Evolutionary conservation across 2,113 vertebrate genomes (phyloP).

Genomic region (Crotalus tigris): DNA sequence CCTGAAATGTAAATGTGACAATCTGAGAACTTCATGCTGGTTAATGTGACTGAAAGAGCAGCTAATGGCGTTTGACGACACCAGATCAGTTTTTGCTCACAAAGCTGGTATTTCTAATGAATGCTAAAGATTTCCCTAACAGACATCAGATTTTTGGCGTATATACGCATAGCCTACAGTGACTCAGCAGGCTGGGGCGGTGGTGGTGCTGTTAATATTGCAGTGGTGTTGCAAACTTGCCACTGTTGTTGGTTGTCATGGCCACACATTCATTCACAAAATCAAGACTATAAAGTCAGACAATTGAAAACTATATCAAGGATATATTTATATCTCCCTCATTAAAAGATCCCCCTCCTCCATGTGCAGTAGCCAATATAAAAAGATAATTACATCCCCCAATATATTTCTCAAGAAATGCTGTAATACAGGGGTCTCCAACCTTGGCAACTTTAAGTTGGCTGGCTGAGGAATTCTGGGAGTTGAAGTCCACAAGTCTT

Average conservation of each 20-base stretch:
- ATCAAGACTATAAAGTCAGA: background rate
- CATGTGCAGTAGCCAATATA: background rate
- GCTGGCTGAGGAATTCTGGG: no score
- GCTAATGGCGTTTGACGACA: background rate
- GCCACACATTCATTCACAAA: conserved; percentile 40
- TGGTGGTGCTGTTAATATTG: conserved; percentile 30
- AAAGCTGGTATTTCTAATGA: conserved; percentile 2
- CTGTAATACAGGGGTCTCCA: background rate
- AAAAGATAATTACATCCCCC: background rate
- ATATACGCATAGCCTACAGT: background rate
- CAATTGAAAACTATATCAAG: background rate
- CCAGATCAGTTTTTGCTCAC: background rate
- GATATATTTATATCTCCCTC: background rate
- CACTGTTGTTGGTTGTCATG: conserved; percentile 46
- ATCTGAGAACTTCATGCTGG: background rate
- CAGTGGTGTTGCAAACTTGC: conserved; percentile 55
- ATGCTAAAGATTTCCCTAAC: background rate
- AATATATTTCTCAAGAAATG: background rate
- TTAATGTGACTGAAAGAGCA: background rate
- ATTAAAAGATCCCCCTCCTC: background rate
- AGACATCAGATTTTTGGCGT: background rate
- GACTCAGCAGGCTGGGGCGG: conserved; percentile 25
- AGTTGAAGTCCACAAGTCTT: no score
- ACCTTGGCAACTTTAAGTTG: no score
- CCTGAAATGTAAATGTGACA: background rate